Base-by-base conservation (phyloP, 2,888 invertebrate genomes). In the Zygogramma bicolorata region DNA sequence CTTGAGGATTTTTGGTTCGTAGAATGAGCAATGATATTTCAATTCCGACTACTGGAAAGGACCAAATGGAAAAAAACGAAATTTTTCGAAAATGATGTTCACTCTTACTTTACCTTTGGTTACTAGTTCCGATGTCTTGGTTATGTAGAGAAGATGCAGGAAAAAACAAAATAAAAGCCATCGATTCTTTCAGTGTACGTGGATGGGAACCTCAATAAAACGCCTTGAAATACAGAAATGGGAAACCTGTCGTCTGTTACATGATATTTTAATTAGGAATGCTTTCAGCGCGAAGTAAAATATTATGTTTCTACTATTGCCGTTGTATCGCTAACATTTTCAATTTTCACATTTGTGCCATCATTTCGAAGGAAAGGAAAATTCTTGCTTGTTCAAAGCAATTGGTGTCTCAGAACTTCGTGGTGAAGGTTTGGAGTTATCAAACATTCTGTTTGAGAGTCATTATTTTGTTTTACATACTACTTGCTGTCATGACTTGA, bases 231-330 rank as follows among this genome's bases (percentile, higher is more conserved):
- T 34, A 70, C n/a, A 60, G 10, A 46, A 25, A 15, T 59, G 53
- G n/a, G 49, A 60, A 53, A 65, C 53, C 61, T 60, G 49, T 70
- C 66, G 70, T 60, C 62, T 62, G 71, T 34, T 71, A 71, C 71
- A 71, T 63, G 71, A 67, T 71, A 71, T 71, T 71, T 62, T 67
- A 71, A 71, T 71, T 71, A 71, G 46, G 67, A 71, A 67, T 58
- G 66, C 71, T 66, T 66, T 65, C 58, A 58, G 71, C 59, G 22
- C 62, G 67, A 71, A 71, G 71, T 67, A 66, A 71, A 57, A 71
- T 71, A 71, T 71, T 67, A 31, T 71, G 63, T 71, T 65, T 29
- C 49, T 63, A 65, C 65, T 61, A 70, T 65, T 70, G 61, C 42
- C 13, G 25, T 5, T 40, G 65, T 70, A 70, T 70, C 70, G 60